A percentile compares a stretch with the other conserved stretches of the same genome.
Conservation (phyloP, 2,797 vertebrate genomes). For the Siniperca obscura region DNA sequence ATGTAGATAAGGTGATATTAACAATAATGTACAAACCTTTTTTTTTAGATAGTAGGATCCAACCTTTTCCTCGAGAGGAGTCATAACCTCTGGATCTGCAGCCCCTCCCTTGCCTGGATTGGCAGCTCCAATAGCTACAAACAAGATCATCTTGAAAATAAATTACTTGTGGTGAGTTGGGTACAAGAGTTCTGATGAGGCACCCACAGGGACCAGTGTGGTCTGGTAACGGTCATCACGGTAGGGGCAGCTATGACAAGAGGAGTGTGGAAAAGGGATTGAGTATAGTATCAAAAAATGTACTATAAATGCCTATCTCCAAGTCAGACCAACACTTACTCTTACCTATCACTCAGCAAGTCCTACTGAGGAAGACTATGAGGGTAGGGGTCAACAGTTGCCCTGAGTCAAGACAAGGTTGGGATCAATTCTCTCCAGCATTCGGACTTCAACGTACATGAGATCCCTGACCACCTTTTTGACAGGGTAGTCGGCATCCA, state of each 20-base stretch:
- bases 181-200: constrained; percentile 49
- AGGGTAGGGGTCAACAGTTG: constrained; percentile 61
- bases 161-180: constrained; percentile 78
- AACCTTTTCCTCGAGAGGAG: constrained; percentile 56
- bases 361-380: constrained; percentile 75
- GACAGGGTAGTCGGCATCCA: constrained; percentile 70
- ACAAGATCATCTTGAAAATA: constrained; percentile 83
- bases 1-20: neutral
- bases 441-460: constrained; percentile 73
- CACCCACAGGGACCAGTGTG: constrained; percentile 47
- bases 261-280: constrained; percentile 5
- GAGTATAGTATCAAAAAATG: neutral
- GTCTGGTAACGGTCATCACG: constrained; percentile 76
- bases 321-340: constrained; percentile 9
- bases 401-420: constrained; percentile 76
- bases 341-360: constrained; percentile 76
- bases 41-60: accelerated
- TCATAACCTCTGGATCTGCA: neutral
- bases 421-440: constrained; percentile 75
- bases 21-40: neutral
- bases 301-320: neutral
- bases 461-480: constrained; percentile 75
- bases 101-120: neutral
- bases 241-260: constrained; percentile 74
- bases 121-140: constrained; percentile 53